Base-by-base conservation (phyloP, 2,888 invertebrate species). In the Zeuzera pyrina region DNA sequence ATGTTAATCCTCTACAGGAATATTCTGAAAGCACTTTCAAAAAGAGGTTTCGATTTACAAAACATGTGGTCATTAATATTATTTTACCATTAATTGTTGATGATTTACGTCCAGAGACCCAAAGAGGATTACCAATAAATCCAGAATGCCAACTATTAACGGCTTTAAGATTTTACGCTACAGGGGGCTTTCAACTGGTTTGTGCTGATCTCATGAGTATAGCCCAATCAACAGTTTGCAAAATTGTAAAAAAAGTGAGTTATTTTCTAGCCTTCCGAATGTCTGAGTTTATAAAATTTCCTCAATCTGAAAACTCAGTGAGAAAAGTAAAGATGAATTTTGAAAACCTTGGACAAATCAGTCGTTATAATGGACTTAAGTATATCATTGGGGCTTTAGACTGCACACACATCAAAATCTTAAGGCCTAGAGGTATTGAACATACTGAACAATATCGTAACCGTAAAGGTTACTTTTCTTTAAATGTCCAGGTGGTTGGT, bases 151-250 rank as follows among this genome's bases (percentile, higher is more conserved):
- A 41, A 25, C 19, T 41, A 2, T 16, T 39, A 11, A 16, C 39
- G 8, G 30, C 27, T 8, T 15, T 42, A n/a, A 19, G 40, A 29
- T 40, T 40, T 29, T 44, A 38, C 34, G 39, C 42, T 2, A 40
- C 31, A 19, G 39, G 39, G 16, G 31, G 33, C 6, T 33, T 39
- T 12, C 23, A 38, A 13, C 26, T 15, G 6, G 15, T 24, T n/a
- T 24, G 32, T 12, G 41, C 24, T n/a, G 37, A 42, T 30, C 34
- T 38, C 30, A 15, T 30, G 12, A 26, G 26, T 3, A 15, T 21
- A 12, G 12, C 23, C 7, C 11, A 32, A 27, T 26, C 32, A 19
- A 19, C 32, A 11, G 32, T 26, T 12, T 10, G 32, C 11, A 15
- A 15, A 7, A 26, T 32, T 14, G 27, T 32, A 6, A 10, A 16